Evolutionary conservation across 64 coral and sea anemone species (phyloP), one percentile per base, ranked within the genome.

Genomic region (Astreopora myriophthalma): DNA sequence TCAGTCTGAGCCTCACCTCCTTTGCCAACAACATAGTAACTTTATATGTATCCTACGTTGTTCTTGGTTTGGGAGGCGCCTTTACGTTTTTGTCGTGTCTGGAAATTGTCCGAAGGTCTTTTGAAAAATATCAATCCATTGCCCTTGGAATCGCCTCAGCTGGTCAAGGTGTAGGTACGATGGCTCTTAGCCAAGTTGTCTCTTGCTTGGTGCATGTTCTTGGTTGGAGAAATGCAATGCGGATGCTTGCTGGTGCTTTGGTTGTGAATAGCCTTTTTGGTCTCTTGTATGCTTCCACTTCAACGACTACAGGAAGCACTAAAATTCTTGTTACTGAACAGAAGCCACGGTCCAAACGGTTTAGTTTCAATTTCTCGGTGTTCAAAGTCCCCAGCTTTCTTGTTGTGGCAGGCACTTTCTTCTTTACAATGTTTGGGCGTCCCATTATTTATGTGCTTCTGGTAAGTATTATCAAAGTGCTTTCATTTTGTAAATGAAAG

Each of bases 101-200:
- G 14, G 89, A 58, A 51, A 68, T 84, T 0, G 44, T 80, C 8
- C 19, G 38, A 8, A 69, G 26, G n/a, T 84, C 68, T 84, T 91
- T 91, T 74, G 77, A 84, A 44, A 91, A 74, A 84, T 69, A 48
- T 1, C 48, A 28, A 48, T 81, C 88, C 12, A 51, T 91, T 23
- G 76, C 88, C 17, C 62, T 78, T 44, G 88, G 88, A 39, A 80
- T 91, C 7, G 88, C 48, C 30, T 80, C 88, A 9, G 75, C 88
- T 34, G 88, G 88, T 6, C 88, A 91, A 82, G 77, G 88, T 55
- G 1, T 80, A 28, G 76, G 76, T 20, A 80, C 76, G 31, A 80
- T 80, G 76, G 26, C n/a, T 80, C 76, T 80, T 22, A 80, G 76
- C 17, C 76, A 80, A 80, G 76, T 80, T 60, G 27, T 80, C 34